Conservation (phyloP, 2,113 vertebrate genomes). For the Felis chaus region DNA sequence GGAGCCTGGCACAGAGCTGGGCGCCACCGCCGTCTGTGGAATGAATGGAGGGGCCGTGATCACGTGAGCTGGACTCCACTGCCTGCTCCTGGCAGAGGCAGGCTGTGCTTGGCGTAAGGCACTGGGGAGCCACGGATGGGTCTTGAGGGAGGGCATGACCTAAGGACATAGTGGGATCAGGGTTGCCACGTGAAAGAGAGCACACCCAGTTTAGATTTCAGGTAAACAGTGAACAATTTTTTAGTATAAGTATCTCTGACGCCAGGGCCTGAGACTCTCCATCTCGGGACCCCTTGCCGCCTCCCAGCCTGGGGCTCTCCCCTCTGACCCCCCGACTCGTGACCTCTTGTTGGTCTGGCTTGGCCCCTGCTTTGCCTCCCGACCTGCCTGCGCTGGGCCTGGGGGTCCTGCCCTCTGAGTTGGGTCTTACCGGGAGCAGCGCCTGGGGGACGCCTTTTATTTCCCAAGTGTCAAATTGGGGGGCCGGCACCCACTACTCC, state of each 20-base stretch:
- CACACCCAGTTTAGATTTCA: background rate
- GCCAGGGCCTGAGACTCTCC: background rate
- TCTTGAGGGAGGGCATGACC: background rate
- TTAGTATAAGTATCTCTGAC: background rate
- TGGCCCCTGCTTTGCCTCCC: background rate
- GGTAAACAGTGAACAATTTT: background rate
- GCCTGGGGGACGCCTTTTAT: background rate
- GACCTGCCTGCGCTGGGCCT: no score
- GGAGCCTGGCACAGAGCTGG: no score
- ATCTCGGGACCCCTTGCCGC: background rate
- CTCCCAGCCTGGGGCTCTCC: background rate
- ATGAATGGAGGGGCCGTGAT: fast-evolving
- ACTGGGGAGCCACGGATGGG: background rate
- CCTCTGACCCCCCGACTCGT: background rate
- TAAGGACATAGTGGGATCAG: background rate
- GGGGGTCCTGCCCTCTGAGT: background rate
- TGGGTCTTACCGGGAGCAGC: background rate
- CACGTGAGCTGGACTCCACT: fast-evolving
- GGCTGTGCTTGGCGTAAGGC: background rate
- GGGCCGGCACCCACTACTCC: fast-evolving
- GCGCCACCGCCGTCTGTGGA: fast-evolving
- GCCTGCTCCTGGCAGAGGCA: background rate
- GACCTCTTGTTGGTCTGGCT: background rate
- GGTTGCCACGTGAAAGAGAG: background rate
- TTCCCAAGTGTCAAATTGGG: background rate